Evolutionary conservation across 1,140 invertebrate species (phyloP).

Genomic region (Brachionus angularis): DNA sequence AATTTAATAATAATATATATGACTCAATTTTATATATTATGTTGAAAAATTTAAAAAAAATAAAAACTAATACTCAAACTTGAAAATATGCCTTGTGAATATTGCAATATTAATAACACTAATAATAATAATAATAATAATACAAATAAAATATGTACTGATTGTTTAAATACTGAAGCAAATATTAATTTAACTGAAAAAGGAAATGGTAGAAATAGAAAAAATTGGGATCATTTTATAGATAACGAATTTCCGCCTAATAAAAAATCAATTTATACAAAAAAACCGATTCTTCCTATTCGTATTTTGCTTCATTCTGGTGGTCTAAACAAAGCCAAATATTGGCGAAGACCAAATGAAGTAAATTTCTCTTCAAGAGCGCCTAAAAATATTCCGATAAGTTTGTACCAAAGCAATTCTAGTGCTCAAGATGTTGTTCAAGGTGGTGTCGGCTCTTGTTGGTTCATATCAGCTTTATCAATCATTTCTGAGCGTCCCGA

Average conservation of each 20-base stretch:
- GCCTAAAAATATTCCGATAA: neutral
- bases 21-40: too few relatives aligned
- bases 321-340: constrained; percentile 6
- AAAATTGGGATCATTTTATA: constrained; percentile 41
- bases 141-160: too few relatives aligned
- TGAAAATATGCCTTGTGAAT: too few relatives aligned
- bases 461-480: constrained; percentile 68
- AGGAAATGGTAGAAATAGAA: too few relatives aligned
- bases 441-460: constrained; percentile 43
- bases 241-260: constrained; percentile 34
- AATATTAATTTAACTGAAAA: too few relatives aligned
- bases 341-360: constrained; percentile 23
- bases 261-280: constrained; percentile 23
- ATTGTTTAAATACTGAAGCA: too few relatives aligned
- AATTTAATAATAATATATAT: too few relatives aligned
- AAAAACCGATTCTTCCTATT: neutral
- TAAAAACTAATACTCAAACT: too few relatives aligned
- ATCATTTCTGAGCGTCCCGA: constrained; percentile 89
- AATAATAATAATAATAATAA: too few relatives aligned
- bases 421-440: constrained; percentile 19
- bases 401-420: constrained; percentile 34
- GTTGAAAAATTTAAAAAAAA: too few relatives aligned
- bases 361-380: constrained; percentile 13
- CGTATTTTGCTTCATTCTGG: neutral
- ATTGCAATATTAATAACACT: too few relatives aligned